Conservation (phyloP, 2,797 vertebrate species). For the Lophotriccus pileatus region DNA sequence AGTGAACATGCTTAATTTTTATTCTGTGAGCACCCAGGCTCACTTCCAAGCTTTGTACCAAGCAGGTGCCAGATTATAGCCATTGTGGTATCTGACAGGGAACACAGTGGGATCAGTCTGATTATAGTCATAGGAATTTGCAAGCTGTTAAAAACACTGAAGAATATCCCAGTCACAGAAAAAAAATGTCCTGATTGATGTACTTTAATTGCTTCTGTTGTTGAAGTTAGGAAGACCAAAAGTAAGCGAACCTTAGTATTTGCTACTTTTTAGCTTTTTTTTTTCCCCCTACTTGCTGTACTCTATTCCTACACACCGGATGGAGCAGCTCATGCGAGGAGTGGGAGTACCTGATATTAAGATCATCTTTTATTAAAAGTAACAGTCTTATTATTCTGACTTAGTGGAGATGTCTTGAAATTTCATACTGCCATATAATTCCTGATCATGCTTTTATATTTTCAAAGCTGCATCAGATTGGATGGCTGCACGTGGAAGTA, state of each 20-base stretch:
- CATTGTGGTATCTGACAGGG: constrained; percentile 62
- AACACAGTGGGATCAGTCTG: constrained; percentile 58
- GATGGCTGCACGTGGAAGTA: not conserved
- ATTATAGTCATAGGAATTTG: constrained; percentile 65
- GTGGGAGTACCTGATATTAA: not conserved
- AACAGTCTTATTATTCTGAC: not conserved
- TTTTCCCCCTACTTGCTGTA: not conserved
- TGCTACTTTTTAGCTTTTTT: not conserved
- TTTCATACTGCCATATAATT: not conserved
- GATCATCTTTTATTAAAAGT: not conserved
- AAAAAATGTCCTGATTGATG: not conserved
- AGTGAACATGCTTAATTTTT: constrained; percentile 10
- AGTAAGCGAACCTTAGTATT: constrained; percentile 10
- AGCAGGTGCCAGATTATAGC: constrained; percentile 71
- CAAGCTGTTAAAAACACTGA: constrained; percentile 56
- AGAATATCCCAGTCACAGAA: constrained; percentile 10
- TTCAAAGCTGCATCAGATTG: not conserved
- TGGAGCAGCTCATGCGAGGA: not conserved
- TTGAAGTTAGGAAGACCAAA: not conserved
- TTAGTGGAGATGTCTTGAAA: not conserved
- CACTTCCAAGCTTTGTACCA: constrained; percentile 56
- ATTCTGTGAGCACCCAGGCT: constrained; percentile 61
- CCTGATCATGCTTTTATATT: not conserved
- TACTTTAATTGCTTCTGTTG: constrained; percentile 38
- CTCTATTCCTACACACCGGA: not conserved